These are phyloP conservation scores for Pseudocheirus occidentalis DNA, from an alignment of 2,797 vertebrate genomes.

Conservation along the genomic window DNA sequence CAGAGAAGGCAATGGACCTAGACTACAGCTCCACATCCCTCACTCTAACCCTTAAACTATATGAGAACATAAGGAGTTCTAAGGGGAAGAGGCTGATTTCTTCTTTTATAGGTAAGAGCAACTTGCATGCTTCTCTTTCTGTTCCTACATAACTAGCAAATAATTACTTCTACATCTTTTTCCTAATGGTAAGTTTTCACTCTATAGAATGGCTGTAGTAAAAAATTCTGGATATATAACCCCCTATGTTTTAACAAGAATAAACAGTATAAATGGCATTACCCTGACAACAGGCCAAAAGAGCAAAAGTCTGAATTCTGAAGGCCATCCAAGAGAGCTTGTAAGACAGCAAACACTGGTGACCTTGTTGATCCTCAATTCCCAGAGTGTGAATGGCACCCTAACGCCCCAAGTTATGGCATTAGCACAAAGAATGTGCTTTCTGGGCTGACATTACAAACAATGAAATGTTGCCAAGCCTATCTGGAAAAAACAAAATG, in stretches of 20 bases:
- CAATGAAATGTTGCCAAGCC: constrained; percentile 11
- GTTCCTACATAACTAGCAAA: not conserved
- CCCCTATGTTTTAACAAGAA: constrained; percentile 44
- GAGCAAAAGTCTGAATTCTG: constrained; percentile 44
- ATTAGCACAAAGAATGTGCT: constrained; percentile 39
- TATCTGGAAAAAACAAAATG: constrained; percentile 2
- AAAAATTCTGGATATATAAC: not conserved
- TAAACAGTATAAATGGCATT: not conserved
- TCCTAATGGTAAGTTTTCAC: not conserved
- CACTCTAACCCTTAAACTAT: not conserved
- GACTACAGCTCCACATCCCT: not conserved
- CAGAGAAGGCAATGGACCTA: not conserved
- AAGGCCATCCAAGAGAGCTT: constrained; percentile 29
- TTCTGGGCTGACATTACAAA: not conserved
- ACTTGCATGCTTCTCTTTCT: not conserved
- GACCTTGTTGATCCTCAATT: constrained; percentile 36
- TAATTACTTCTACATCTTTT: not conserved
- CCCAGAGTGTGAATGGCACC: not conserved
- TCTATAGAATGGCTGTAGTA: not conserved
- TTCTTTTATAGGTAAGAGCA: not conserved
- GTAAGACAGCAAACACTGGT: constrained; percentile 13
- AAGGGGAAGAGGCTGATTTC: not conserved
- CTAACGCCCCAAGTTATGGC: not conserved
- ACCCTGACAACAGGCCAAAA: constrained; percentile 12
- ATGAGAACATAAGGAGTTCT: not conserved